Conservation (phyloP, 2,888 invertebrate species). For the Lithophane socia region DNA sequence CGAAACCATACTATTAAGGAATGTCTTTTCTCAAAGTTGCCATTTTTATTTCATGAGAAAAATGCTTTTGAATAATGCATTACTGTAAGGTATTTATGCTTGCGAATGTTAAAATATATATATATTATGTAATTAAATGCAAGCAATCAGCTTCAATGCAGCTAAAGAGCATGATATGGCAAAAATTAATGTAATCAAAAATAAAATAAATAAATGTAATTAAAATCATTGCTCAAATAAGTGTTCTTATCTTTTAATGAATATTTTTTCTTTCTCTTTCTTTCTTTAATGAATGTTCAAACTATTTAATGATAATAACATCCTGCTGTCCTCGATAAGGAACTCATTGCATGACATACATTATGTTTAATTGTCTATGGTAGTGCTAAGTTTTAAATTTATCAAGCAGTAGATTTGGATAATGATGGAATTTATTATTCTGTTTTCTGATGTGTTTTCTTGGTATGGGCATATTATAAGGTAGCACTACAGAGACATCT, state of each 20-base stretch:
- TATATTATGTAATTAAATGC: neutral
- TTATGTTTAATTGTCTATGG: neutral
- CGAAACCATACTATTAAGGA: neutral
- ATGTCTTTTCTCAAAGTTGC: neutral
- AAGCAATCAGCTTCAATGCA: neutral
- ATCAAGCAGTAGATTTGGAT: neutral
- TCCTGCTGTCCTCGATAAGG: constrained; percentile 35
- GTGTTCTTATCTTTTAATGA: neutral
- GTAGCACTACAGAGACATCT: too few species aligned
- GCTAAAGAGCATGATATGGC: neutral
- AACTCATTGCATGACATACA: constrained; percentile 18
- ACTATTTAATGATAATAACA: constrained; percentile 31
- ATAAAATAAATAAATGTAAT: neutral
- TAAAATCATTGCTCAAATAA: constrained; percentile 9
- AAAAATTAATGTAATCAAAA: neutral
- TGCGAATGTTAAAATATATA: too few species aligned
- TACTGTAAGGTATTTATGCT: neutral
- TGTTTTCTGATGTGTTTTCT: neutral
- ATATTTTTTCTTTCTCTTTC: neutral
- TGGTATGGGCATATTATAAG: neutral
- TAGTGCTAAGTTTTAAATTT: neutral
- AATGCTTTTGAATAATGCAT: neutral
- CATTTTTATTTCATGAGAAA: neutral
- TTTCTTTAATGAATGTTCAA: constrained; percentile 8
- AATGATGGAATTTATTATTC: neutral